phyloP scores from a whole-genome alignment of 2,113 vertebrate species.

The Crocuta crocuta region DNA sequence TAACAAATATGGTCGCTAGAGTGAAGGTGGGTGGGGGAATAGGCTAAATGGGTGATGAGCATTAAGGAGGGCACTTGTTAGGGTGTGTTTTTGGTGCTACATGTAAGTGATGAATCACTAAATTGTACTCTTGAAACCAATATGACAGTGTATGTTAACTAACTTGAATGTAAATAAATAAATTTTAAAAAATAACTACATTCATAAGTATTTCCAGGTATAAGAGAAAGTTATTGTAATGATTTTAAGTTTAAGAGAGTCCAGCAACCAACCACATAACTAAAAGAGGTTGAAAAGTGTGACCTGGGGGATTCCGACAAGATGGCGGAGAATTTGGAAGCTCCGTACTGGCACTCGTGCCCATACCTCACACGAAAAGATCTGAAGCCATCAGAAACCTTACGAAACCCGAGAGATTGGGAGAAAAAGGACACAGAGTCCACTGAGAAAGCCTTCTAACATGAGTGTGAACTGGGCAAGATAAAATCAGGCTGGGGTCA shows the following conservation, averaged over 20 bases:
- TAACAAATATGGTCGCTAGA: background rate
- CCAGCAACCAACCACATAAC: background rate
- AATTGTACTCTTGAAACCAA: background rate
- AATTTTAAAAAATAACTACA: conserved; percentile 75
- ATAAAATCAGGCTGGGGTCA: no score
- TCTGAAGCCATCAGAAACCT: no score
- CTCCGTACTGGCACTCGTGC: no score
- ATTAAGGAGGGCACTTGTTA: background rate
- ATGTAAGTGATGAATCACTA: background rate
- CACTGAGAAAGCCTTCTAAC: no score
- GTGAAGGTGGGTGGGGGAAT: background rate
- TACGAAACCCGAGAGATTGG: no score
- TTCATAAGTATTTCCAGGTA: conserved; percentile 77
- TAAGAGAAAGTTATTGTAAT: conserved; percentile 76
- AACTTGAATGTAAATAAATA: background rate
- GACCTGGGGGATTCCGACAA: no score
- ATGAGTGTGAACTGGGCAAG: no score
- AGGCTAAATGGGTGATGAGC: background rate
- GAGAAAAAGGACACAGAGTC: no score
- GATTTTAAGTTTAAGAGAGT: conserved; percentile 71
- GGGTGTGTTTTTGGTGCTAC: background rate
- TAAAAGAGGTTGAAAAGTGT: background rate
- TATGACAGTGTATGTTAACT: background rate
- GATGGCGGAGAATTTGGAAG: no score
- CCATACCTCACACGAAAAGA: no score